Conservation (phyloP, 92 coral and sea anemone genomes). For the Zoanthus sansibaricus region DNA sequence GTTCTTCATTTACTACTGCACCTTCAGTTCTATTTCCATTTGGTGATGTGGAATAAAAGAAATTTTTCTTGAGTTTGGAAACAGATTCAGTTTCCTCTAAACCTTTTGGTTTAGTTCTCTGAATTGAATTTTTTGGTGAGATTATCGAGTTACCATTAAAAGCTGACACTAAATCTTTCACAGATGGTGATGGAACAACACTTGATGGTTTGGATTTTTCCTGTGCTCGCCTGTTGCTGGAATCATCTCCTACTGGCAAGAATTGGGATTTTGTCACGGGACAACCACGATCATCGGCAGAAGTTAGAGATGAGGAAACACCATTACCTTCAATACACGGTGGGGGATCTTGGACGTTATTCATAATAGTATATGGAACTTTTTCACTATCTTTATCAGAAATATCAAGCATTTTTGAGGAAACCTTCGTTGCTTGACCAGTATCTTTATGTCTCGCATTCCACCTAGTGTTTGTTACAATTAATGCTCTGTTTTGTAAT, state of each 20-base stretch:
- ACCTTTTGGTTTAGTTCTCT: not conserved
- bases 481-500: not conserved
- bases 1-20: not conserved
- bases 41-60: constrained; percentile 1
- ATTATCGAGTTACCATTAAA: not conserved
- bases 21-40: not conserved
- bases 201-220: constrained; percentile 13
- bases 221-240: constrained; percentile 14
- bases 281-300: not conserved
- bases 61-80: constrained; percentile 14
- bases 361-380: not conserved
- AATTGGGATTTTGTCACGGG: not conserved
- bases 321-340: not conserved
- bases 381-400: not conserved
- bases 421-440: not conserved
- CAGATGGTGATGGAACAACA: constrained; percentile 31
- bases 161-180: constrained; percentile 26
- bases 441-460: not conserved
- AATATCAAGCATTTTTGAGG: not conserved
- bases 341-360: not conserved
- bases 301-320: not conserved
- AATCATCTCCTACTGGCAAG: not conserved
- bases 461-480: not conserved
- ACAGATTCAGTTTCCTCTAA: not conserved
- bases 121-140: not conserved